Percentiles rank a stretch among this genome's conserved stretches.
These are phyloP conservation scores for Setipinna tenuifilis DNA, from an alignment of 2,797 vertebrate species.

Conservation along the genomic window DNA sequence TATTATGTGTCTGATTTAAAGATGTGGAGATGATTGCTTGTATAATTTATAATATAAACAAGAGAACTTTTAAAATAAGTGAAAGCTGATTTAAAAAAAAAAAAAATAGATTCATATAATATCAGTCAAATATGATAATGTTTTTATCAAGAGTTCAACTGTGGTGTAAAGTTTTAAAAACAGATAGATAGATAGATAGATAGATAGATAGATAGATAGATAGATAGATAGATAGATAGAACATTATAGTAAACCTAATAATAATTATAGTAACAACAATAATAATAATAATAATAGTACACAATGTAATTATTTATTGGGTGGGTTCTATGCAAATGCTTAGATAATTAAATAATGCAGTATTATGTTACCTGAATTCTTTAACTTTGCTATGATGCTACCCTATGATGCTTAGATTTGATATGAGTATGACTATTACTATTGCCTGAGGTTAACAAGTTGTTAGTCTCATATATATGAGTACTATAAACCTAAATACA, in stretches of 20 bases:
- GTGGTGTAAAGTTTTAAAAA: not conserved
- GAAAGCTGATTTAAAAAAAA: not conserved
- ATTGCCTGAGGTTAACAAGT: no score
- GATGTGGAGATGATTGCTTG: not conserved
- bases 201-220: not conserved
- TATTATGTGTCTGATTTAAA: not conserved
- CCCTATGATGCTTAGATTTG: no score
- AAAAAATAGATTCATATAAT: not conserved
- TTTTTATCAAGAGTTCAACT: not conserved
- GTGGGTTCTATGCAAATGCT: not conserved
- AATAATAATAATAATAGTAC: not conserved
- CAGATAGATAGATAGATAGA: not conserved
- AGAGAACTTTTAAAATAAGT: not conserved
- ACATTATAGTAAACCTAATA: no score
- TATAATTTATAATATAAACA: not conserved
- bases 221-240: not conserved
- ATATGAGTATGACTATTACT: no score
- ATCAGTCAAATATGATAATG: not conserved
- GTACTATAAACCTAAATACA: not conserved
- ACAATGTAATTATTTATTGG: not conserved
- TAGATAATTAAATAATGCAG: not conserved
- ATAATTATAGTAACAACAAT: not conserved
- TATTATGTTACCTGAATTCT: no score
- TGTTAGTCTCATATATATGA: not conserved
- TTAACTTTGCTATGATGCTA: no score